Evolutionary conservation across 2,797 vertebrate species (phyloP).

Genomic region (Mus minutoides): DNA sequence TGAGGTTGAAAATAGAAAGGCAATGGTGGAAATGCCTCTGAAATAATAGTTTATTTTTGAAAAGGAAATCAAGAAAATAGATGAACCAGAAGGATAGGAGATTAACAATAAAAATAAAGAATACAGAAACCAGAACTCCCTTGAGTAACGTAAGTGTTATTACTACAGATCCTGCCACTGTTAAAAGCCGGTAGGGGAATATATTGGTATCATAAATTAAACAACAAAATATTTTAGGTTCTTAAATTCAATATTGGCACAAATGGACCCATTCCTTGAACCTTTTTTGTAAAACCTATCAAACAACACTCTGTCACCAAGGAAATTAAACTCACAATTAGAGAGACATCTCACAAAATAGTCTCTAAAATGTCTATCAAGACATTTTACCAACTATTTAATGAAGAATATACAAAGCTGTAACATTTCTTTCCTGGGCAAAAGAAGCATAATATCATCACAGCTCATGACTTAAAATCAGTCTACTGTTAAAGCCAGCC

Average conservation of each 20-base stretch:
- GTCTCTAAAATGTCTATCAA: background rate
- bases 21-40: background rate
- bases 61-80: slow-evolving; percentile 1
- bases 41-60: background rate
- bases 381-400: background rate
- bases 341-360: background rate
- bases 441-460: background rate
- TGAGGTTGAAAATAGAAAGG: background rate
- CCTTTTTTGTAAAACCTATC: background rate
- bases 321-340: background rate
- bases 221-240: background rate
- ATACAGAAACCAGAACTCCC: background rate
- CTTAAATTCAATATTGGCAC: background rate
- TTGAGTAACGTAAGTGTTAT: background rate
- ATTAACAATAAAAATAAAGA: slow-evolving; percentile 36
- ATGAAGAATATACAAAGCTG: background rate
- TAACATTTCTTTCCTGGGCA: background rate
- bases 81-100: background rate
- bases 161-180: background rate
- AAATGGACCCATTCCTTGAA: background rate
- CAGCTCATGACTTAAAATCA: background rate
- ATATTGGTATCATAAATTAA: background rate
- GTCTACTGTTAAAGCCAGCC: background rate
- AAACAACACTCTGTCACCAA: background rate
- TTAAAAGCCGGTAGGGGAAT: background rate